phyloP scores from a whole-genome alignment of 2,888 invertebrate genomes.

The Amblyteles armatorius region DNA sequence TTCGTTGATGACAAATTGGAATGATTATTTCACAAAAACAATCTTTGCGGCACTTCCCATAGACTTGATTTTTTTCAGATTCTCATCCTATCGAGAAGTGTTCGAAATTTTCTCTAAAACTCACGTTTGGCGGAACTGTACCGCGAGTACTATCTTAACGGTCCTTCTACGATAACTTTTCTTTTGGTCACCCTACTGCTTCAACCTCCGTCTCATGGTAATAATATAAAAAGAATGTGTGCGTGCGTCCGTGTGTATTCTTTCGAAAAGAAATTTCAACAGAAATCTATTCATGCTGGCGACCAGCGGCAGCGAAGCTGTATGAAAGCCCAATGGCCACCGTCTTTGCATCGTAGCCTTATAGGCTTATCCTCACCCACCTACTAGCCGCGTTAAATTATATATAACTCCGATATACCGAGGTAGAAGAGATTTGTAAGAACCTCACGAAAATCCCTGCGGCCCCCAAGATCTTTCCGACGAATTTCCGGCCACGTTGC shows the following conservation, averaged over 20 bases:
- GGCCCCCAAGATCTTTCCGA: constrained; percentile 44
- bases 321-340: constrained; percentile 24
- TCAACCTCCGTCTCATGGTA: not conserved
- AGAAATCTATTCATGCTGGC: constrained; percentile 53
- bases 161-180: constrained; percentile 46
- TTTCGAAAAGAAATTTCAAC: constrained; percentile 59
- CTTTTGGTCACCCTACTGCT: constrained; percentile 44
- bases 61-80: no score
- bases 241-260: constrained; percentile 30
- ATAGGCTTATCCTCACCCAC: not conserved
- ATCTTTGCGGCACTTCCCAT: no score
- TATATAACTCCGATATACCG: constrained; percentile 23
- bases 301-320: not conserved
- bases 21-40: no score
- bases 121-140: no score
- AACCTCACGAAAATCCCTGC: constrained; percentile 55
- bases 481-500: constrained; percentile 36
- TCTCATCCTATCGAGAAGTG: no score
- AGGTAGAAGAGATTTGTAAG: constrained; percentile 58
- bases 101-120: no score
- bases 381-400: constrained; percentile 14
- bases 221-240: constrained; percentile 49
- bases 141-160: no score
- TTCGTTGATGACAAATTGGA: no score
- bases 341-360: constrained; percentile 31